These are phyloP conservation scores for Xyrauchen texanus DNA, from an alignment of 2,113 vertebrate genomes.

Conservation along the genomic window DNA sequence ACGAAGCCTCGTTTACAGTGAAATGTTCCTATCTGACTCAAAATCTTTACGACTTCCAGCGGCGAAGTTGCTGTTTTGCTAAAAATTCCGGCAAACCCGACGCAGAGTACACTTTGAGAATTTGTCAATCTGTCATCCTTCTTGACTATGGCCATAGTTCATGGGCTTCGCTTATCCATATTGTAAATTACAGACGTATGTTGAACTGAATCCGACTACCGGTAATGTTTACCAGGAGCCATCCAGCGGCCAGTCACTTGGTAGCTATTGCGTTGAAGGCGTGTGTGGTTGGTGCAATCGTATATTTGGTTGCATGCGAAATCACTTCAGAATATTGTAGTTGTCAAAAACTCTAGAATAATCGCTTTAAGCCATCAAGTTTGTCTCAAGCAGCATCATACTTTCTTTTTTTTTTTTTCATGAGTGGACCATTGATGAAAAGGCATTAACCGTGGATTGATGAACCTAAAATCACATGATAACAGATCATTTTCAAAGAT, in stretches of 20 bases:
- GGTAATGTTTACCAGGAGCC: neutral
- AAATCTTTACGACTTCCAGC: slow-evolving; percentile 86
- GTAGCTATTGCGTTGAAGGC: neutral
- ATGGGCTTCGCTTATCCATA: neutral
- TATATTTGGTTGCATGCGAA: neutral
- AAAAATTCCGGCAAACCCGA: slow-evolving; percentile 81
- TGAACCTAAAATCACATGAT: no score
- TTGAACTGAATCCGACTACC: neutral
- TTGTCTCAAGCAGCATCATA: no score
- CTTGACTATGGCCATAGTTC: slow-evolving; percentile 79
- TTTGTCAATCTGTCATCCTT: slow-evolving; percentile 81
- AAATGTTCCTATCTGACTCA: slow-evolving; percentile 85
- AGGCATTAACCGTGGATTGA: no score
- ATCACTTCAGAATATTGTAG: neutral
- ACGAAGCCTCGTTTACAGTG: slow-evolving; percentile 73
- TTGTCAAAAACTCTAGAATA: no score
- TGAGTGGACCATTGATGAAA: no score
- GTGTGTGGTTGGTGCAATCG: neutral
- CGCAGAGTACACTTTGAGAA: slow-evolving; percentile 81
- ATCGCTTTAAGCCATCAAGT: no score
- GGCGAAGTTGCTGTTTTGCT: slow-evolving; percentile 87
- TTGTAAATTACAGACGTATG: neutral
- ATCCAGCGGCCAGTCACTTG: neutral
- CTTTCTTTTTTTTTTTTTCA: no score
- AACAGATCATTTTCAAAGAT: no score